These are phyloP conservation scores for Syrphus vitripennis DNA, from an alignment of 2,888 invertebrate species.

Conservation along the genomic window DNA sequence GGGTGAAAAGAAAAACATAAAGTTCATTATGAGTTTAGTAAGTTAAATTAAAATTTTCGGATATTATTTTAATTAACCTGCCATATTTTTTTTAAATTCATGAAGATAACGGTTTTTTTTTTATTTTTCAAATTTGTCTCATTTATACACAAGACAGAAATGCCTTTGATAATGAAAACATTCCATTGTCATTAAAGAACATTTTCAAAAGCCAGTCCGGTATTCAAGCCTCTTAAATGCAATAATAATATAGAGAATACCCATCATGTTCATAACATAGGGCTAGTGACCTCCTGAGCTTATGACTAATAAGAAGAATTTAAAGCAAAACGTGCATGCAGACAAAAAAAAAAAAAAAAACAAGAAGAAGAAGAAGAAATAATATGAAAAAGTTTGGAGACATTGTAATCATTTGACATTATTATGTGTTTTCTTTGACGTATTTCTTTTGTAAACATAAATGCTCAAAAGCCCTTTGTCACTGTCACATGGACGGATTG, in stretches of 20 bases:
- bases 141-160: neutral
- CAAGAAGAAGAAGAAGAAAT: too few species aligned
- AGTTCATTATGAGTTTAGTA: neutral
- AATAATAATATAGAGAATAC: neutral
- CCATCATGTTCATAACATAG: neutral
- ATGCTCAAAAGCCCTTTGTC: neutral
- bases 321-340: neutral
- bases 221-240: neutral
- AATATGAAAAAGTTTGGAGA: neutral
- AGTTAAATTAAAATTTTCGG: neutral
- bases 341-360: neutral
- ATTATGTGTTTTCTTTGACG: neutral
- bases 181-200: neutral
- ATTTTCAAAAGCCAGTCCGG: neutral
- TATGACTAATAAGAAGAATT: constrained; percentile 2
- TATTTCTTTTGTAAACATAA: neutral
- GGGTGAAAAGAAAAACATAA: neutral
- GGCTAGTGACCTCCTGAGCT: constrained; percentile 11
- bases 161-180: constrained; percentile 11
- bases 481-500: neutral
- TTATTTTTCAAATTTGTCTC: neutral
- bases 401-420: neutral
- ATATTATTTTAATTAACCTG: neutral
- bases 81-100: neutral
- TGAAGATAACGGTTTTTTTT: neutral